Evolutionary conservation across 2,888 invertebrate genomes (phyloP).

Genomic region (Ditylenchus weischeri): DNA sequence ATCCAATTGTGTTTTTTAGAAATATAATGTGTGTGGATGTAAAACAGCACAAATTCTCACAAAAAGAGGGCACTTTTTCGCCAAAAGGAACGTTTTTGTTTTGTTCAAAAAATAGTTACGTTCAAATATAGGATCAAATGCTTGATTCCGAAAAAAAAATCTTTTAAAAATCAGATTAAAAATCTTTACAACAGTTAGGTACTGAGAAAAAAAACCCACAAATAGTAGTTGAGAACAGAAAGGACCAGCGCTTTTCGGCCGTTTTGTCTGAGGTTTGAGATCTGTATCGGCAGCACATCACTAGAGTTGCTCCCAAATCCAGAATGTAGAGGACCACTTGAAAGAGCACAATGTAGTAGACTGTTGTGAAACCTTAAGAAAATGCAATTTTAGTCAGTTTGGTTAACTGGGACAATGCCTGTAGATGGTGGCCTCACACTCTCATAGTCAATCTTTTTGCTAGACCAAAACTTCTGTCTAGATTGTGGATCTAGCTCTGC

Average conservation of each 20-base stretch:
- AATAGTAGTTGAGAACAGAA: conserved; percentile 17
- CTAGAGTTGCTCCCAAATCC: conserved; percentile 21
- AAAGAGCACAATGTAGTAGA: conserved; percentile 18
- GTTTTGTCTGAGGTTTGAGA: conserved; percentile 14
- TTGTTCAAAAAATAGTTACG: too few relatives aligned
- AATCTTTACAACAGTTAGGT: too few relatives aligned
- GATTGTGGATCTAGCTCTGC: neutral
- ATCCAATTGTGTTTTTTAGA: too few relatives aligned
- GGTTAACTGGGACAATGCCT: neutral
- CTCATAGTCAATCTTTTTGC: conserved; percentile 8
- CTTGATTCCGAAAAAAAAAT: too few relatives aligned
- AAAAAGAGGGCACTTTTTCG: too few relatives aligned
- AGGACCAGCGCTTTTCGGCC: conserved; percentile 17
- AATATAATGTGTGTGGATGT: too few relatives aligned
- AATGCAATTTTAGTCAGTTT: neutral
- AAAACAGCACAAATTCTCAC: too few relatives aligned
- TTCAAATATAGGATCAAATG: too few relatives aligned
- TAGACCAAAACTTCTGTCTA: conserved; percentile 16
- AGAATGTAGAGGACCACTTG: conserved; percentile 19
- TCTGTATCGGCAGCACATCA: conserved; percentile 27
- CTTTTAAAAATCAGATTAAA: too few relatives aligned
- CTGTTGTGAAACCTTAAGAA: conserved; percentile 10
- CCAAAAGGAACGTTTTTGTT: too few relatives aligned
- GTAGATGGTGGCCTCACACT: conserved; percentile 1
- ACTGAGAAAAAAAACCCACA: conserved; percentile 14